Percentiles rank a stretch among this genome's conserved stretches.
Conservation (phyloP, 2,797 vertebrate species). For the Muscicapa striata region DNA sequence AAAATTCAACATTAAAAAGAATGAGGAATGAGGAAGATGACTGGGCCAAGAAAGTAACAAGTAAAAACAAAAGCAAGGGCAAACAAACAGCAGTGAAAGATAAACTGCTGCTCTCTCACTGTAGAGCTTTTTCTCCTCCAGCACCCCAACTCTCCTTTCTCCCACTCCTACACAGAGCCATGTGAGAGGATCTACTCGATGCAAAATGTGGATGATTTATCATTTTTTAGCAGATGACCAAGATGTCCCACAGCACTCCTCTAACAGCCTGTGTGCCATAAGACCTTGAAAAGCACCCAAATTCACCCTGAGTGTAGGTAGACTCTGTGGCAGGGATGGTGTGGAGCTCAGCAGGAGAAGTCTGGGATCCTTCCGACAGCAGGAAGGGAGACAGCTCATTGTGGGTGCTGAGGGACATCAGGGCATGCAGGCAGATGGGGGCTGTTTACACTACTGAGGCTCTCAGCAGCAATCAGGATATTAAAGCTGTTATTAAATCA, state of each 20-base stretch:
- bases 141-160: neutral
- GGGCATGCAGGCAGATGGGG: constrained; percentile 18
- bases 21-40: neutral
- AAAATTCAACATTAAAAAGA: neutral
- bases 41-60: neutral
- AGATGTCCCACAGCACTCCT: neutral
- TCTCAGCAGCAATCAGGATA: constrained; percentile 11
- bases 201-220: neutral
- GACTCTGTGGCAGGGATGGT: neutral
- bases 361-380: neutral
- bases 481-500: constrained; percentile 53
- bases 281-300: neutral
- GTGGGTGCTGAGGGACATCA: rapidly evolving
- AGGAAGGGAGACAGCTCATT: neutral
- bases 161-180: rapidly evolving
- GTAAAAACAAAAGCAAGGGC: constrained; percentile 2
- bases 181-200: rapidly evolving
- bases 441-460: neutral
- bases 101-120: neutral
- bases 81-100: neutral
- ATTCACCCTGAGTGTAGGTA: rapidly evolving
- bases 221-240: neutral
- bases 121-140: neutral
- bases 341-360: neutral
- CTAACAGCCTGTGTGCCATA: neutral